Conservation (phyloP, 2,888 invertebrate genomes). For the Trachelus troglodyta region DNA sequence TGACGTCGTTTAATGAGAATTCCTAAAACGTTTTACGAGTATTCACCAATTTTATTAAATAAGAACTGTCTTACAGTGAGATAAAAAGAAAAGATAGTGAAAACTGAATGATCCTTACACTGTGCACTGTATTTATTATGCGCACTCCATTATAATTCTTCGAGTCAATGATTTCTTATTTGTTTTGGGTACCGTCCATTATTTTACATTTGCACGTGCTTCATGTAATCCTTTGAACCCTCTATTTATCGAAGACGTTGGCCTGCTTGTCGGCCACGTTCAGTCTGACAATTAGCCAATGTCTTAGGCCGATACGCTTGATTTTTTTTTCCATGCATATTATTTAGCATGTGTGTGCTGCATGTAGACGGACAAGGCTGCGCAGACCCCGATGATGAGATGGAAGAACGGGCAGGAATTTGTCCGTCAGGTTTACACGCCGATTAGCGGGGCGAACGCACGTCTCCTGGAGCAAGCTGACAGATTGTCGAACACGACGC, state of each 20-base stretch:
- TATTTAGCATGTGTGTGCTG: constrained; percentile 63
- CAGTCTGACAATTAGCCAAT: constrained; percentile 18
- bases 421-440: constrained; percentile 57
- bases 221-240: neutral
- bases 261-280: neutral
- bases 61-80: neutral
- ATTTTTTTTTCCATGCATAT: constrained; percentile 39
- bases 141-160: neutral
- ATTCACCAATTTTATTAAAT: neutral
- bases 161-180: neutral
- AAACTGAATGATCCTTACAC: neutral
- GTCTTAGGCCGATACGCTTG: constrained; percentile 43
- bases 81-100: neutral
- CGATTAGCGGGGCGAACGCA: constrained; percentile 57
- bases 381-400: constrained; percentile 52
- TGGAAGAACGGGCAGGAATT: constrained; percentile 63
- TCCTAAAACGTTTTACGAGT: constrained; percentile 47
- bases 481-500: constrained; percentile 56
- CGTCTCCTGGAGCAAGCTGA: constrained; percentile 61
- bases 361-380: constrained; percentile 62
- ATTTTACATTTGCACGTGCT: neutral
- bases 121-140: neutral
- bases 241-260: neutral
- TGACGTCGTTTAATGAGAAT: constrained; percentile 12
- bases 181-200: neutral